A percentile compares a stretch with the other conserved stretches of the same genome.
These are phyloP conservation scores for Bombus soroeensis DNA, from an alignment of 1,140 invertebrate genomes.

Conservation along the genomic window DNA sequence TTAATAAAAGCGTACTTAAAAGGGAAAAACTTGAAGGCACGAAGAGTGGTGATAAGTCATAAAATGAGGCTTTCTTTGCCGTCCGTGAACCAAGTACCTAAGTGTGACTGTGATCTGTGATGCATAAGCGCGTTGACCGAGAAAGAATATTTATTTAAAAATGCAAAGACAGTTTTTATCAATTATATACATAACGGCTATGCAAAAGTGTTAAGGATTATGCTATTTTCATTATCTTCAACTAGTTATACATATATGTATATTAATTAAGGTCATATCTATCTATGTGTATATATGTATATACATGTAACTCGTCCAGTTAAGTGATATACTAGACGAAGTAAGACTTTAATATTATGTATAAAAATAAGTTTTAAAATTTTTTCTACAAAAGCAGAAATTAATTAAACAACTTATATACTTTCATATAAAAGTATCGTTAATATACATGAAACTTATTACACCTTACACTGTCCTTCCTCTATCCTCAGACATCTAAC, in stretches of 20 bases:
- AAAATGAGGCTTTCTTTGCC: constrained; percentile 26
- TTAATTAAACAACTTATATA: constrained; percentile 76
- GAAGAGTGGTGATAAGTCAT: constrained; percentile 33
- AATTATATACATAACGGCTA: constrained; percentile 52
- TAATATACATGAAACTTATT: not conserved
- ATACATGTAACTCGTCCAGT: constrained; percentile 14
- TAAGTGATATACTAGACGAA: constrained; percentile 16
- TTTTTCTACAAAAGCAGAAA: constrained; percentile 71
- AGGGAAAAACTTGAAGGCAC: constrained; percentile 10
- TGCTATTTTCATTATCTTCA: constrained; percentile 21
- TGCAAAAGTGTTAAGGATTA: constrained; percentile 37
- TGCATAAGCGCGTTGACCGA: constrained; percentile 56
- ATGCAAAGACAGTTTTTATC: constrained; percentile 42
- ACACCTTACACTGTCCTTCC: not conserved
- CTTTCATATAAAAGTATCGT: constrained; percentile 74
- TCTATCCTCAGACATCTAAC: not conserved
- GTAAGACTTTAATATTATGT: constrained; percentile 61
- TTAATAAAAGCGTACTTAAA: constrained; percentile 42
- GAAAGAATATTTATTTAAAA: constrained; percentile 66
- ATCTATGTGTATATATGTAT: constrained; percentile 45
- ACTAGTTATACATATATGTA: constrained; percentile 33
- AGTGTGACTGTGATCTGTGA: constrained; percentile 78
- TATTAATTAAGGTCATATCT: constrained; percentile 48
- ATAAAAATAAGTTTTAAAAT: constrained; percentile 56
- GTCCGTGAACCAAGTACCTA: constrained; percentile 75